phyloP scores from a whole-genome alignment of 2,888 invertebrate species.

The Cenopis cana region DNA sequence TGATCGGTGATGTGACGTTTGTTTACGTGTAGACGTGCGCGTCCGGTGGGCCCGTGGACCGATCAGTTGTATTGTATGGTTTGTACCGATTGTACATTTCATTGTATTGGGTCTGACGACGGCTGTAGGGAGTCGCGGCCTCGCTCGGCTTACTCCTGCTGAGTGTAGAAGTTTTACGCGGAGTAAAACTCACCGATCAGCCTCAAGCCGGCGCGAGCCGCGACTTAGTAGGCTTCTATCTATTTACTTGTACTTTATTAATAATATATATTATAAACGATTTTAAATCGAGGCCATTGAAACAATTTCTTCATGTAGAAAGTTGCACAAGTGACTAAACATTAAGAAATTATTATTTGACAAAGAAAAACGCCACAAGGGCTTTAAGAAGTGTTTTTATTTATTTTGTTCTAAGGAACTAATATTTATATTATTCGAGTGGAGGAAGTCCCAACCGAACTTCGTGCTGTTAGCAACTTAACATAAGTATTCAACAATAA shows the following conservation, averaged over 20 bases:
- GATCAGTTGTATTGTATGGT: conserved; percentile 67
- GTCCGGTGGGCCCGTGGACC: conserved; percentile 52
- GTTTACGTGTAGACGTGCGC: conserved; percentile 25
- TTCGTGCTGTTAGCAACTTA: conserved; percentile 78
- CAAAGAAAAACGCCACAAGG: conserved; percentile 69
- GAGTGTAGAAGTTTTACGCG: conserved; percentile 49
- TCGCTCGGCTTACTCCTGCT: conserved; percentile 29
- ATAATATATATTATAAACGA: conserved; percentile 58
- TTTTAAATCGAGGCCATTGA: conserved; percentile 83
- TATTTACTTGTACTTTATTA: conserved; percentile 47
- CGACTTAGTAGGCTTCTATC: conserved; percentile 28
- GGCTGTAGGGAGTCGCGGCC: conserved; percentile 23
- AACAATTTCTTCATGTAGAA: conserved; percentile 76
- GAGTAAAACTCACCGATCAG: conserved; percentile 49
- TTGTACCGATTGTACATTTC: conserved; percentile 78
- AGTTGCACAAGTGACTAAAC: conserved; percentile 77
- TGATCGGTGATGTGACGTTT: conserved; percentile 57
- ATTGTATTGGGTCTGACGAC: conserved; percentile 76
- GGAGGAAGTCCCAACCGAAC: conserved; percentile 72
- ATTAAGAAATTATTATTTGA: conserved; percentile 73
- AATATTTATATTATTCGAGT: conserved; percentile 78
- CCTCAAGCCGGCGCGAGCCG: conserved; percentile 25
- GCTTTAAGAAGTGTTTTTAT: conserved; percentile 79
- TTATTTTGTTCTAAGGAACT: conserved; percentile 83
- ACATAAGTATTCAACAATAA: conserved; percentile 77